phyloP scores from a whole-genome alignment of 1,140 invertebrate species.

The Maconellicoccus hirsutus region DNA sequence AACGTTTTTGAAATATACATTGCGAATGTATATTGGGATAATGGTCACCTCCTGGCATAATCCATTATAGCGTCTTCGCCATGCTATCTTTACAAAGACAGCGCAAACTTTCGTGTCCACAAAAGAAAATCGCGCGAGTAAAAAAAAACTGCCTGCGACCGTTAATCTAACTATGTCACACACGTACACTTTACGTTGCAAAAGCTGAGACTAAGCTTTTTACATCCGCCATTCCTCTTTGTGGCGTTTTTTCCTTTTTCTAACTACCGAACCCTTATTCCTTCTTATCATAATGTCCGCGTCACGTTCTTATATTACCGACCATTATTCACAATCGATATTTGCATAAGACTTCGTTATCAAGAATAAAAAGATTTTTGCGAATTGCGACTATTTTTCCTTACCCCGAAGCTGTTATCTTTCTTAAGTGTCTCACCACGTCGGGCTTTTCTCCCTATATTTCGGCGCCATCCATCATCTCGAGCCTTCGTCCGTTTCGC shows the following conservation, averaged over 20 bases:
- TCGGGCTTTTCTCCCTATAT: neutral
- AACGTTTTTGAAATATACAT: too few species aligned
- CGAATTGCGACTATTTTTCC: conserved; percentile 8
- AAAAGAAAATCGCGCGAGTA: neutral
- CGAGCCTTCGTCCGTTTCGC: neutral
- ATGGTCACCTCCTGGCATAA: too few species aligned
- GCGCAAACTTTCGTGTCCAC: too few species aligned
- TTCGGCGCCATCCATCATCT: too few species aligned
- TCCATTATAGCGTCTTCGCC: too few species aligned
- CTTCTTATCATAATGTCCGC: conserved; percentile 2
- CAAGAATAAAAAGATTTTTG: neutral
- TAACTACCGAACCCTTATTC: neutral
- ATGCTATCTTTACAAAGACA: too few species aligned
- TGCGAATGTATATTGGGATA: too few species aligned
- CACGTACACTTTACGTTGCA: neutral
- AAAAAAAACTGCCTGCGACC: neutral
- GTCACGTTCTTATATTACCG: conserved; percentile 4
- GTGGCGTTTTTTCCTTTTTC: neutral
- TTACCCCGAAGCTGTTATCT: neutral
- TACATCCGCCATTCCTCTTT: too few species aligned
- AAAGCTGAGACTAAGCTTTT: conserved; percentile 1
- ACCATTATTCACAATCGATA: conserved; percentile 5
- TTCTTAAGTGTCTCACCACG: neutral
- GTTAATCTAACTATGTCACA: neutral
- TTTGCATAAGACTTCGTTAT: conserved; percentile 4